Percentiles rank a stretch among this genome's conserved stretches.
phyloP scores from a whole-genome alignment of 2,113 vertebrate genomes.

The Lepisosteus oculatus region DNA sequence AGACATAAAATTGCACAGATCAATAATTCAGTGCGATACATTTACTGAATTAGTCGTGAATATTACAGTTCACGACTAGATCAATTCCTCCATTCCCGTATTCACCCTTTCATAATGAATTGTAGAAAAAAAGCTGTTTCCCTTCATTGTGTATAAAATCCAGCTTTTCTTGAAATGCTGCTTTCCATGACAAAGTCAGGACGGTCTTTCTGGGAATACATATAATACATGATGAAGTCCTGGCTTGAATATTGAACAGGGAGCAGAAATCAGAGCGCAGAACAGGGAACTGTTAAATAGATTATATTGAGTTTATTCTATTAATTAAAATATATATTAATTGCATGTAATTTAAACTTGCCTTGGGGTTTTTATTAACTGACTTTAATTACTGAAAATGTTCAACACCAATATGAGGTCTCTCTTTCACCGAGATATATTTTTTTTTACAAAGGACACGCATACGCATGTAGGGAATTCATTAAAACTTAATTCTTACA shows the following conservation, averaged over 20 bases:
- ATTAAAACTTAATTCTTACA: constrained; percentile 30
- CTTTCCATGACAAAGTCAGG: no score
- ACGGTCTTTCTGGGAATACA: no score
- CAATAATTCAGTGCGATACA: no score
- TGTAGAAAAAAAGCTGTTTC: no score
- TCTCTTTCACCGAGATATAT: constrained; percentile 23
- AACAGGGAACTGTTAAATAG: constrained; percentile 24
- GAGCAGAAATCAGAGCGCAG: not conserved
- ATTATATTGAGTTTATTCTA: constrained; percentile 48
- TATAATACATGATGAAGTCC: not conserved
- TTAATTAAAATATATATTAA: constrained; percentile 52
- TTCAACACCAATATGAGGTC: constrained; percentile 28
- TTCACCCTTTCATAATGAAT: no score
- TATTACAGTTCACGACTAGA: no score
- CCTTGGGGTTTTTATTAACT: constrained; percentile 9
- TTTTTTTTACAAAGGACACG: constrained; percentile 20
- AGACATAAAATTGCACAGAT: no score
- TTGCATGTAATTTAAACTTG: constrained; percentile 23
- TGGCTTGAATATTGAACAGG: not conserved
- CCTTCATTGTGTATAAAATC: no score
- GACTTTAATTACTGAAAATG: constrained; percentile 51
- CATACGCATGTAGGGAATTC: constrained; percentile 24
- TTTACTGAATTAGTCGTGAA: no score
- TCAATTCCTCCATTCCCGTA: no score
- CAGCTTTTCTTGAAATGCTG: no score